phyloP scores from a whole-genome alignment of 2,113 vertebrate genomes.

The Rhinopomastus cyanomelas region DNA sequence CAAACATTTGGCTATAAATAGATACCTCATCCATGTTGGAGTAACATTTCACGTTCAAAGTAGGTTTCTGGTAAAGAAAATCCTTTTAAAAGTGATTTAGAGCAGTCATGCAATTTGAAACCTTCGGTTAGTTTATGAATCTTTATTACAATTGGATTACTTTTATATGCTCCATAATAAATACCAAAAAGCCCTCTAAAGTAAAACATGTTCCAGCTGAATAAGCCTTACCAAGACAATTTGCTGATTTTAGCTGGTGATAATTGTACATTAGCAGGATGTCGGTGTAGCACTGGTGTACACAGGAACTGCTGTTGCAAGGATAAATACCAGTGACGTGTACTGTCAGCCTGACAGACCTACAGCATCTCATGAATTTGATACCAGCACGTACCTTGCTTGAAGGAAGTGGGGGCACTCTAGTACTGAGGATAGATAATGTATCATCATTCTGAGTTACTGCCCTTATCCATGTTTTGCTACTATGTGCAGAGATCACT shows the following conservation, averaged over 20 bases:
- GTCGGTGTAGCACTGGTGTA: not conserved
- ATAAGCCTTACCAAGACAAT: not conserved
- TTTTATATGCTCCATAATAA: conserved; percentile 34
- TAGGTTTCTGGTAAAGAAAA: conserved; percentile 18
- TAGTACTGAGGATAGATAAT: not conserved
- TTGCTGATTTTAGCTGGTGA: not conserved
- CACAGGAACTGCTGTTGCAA: not conserved
- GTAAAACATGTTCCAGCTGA: not conserved
- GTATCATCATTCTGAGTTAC: not conserved
- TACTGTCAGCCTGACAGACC: not conserved
- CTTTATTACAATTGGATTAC: conserved; percentile 14
- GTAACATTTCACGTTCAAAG: conserved; percentile 15
- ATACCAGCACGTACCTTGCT: not conserved
- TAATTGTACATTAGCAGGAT: not conserved
- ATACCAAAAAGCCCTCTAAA: conserved; percentile 6
- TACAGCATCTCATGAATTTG: not conserved
- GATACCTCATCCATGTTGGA: not conserved
- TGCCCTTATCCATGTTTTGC: not conserved
- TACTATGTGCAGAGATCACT: fast-evolving
- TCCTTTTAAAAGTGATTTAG: not conserved
- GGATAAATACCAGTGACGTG: not conserved
- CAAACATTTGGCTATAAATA: conserved; percentile 45
- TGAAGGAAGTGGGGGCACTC: not conserved
- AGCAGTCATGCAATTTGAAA: conserved; percentile 18
- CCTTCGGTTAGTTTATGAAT: conserved; percentile 14